A percentile compares a stretch with the other conserved stretches of the same genome.
Evolutionary conservation across 2,797 vertebrate species (phyloP).

Genomic region (Chanos chanos): DNA sequence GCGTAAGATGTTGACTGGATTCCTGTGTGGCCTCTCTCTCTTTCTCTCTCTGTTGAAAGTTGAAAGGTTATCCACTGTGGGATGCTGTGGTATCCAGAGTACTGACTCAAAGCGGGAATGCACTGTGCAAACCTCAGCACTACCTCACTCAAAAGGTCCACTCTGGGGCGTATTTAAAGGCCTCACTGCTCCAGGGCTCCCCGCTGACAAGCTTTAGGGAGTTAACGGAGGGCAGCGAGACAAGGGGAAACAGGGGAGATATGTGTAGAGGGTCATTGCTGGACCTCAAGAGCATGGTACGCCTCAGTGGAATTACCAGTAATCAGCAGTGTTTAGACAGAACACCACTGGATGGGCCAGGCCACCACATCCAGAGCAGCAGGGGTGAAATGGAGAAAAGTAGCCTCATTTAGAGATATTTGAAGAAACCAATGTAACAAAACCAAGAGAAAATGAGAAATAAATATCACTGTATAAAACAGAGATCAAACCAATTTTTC

Average conservation of each 20-base stretch:
- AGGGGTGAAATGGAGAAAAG: neutral
- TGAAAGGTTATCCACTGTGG: neutral
- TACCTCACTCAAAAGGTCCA: neutral
- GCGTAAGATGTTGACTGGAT: no score
- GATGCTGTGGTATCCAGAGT: constrained; percentile 5
- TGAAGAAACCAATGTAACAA: no score
- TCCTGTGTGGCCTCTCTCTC: no score
- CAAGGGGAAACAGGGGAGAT: neutral
- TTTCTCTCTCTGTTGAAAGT: neutral
- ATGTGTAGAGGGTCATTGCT: neutral
- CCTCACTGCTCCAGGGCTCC: neutral
- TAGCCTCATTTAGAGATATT: no score
- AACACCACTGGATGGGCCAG: neutral
- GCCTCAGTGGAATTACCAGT: constrained; percentile 4
- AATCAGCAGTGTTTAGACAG: neutral
- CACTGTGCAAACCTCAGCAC: constrained; percentile 7
- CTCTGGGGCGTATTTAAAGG: neutral
- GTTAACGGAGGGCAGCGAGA: neutral
- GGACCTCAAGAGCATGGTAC: neutral
- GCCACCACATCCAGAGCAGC: neutral
- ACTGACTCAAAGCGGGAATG: constrained; percentile 9
- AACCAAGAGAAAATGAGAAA: neutral
- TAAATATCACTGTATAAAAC: neutral
- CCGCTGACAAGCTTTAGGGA: neutral
- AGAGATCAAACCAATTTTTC: no score